A percentile compares a stretch with the other conserved stretches of the same genome.
Evolutionary conservation across 2,113 vertebrate species (phyloP).

Genomic region (Abramis brama): DNA sequence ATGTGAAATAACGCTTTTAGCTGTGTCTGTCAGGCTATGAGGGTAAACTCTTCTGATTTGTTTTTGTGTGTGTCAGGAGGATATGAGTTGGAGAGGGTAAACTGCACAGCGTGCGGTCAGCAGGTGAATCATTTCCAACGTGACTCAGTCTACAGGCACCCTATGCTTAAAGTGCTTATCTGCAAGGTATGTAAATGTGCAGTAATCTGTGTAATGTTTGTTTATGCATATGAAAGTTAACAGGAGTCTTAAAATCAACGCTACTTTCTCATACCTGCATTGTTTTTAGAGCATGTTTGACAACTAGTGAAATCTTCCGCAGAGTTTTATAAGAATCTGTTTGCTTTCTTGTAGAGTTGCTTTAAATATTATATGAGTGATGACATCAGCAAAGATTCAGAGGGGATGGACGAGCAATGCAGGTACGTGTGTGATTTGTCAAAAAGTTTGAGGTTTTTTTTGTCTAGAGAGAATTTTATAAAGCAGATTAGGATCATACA

Average conservation of each 20-base stretch:
- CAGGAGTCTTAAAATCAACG: not conserved
- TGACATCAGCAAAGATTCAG: slow-evolving; percentile 95
- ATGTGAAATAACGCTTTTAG: not conserved
- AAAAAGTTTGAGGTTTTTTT: too few relatives aligned
- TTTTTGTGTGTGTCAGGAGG: slow-evolving; percentile 67
- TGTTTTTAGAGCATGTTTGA: not conserved
- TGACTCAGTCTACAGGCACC: slow-evolving; percentile 93
- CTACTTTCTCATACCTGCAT: not conserved
- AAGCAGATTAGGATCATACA: too few relatives aligned
- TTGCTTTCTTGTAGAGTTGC: slow-evolving; percentile 17
- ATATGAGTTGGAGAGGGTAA: slow-evolving; percentile 90
- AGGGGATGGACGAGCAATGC: slow-evolving; percentile 99
- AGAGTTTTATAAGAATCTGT: not conserved
- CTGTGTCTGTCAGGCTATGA: not conserved
- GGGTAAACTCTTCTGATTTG: slow-evolving; percentile 11
- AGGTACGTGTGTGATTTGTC: slow-evolving; percentile 72
- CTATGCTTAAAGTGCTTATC: slow-evolving; percentile 95
- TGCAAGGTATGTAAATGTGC: slow-evolving; percentile 86
- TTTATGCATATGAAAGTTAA: not conserved
- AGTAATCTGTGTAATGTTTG: not conserved
- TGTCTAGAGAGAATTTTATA: too few relatives aligned
- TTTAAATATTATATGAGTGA: slow-evolving; percentile 98
- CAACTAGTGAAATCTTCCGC: not conserved
- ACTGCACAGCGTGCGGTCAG: slow-evolving; percentile 94
- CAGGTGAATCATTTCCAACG: slow-evolving; percentile 98